phyloP scores from a whole-genome alignment of 2,113 vertebrate genomes.

The Vireo altiloquus region DNA sequence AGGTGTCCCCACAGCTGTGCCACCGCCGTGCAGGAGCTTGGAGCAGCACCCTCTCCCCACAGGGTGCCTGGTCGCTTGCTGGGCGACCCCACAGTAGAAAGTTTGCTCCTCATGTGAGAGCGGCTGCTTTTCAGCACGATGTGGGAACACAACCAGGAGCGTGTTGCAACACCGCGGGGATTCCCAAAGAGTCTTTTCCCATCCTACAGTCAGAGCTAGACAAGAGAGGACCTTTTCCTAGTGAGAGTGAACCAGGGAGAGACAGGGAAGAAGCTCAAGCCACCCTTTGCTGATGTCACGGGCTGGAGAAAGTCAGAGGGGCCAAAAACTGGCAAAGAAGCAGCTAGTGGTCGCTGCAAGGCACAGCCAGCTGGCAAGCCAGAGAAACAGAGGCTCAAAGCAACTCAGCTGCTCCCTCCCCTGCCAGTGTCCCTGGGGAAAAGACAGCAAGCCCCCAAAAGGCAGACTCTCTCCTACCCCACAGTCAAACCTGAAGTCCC shows the following conservation, averaged over 20 bases:
- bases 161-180: fast-evolving
- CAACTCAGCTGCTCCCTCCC: neutral
- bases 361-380: neutral
- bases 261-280: neutral
- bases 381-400: neutral
- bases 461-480: neutral
- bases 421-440: neutral
- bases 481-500: neutral
- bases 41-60: neutral
- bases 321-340: neutral
- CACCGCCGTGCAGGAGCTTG: fast-evolving
- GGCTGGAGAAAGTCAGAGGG: neutral
- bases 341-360: neutral
- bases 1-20: neutral
- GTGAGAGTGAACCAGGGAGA: neutral
- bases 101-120: neutral
- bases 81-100: neutral
- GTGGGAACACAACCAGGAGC: neutral
- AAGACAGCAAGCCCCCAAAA: neutral
- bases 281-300: neutral
- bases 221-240: neutral
- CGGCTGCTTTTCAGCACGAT: fast-evolving
- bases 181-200: neutral
- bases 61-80: fast-evolving
- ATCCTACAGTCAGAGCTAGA: neutral